Percentiles rank a stretch among this genome's conserved stretches.
Evolutionary conservation across 1,140 invertebrate species (phyloP).

Genomic region (Micrasema longulum): DNA sequence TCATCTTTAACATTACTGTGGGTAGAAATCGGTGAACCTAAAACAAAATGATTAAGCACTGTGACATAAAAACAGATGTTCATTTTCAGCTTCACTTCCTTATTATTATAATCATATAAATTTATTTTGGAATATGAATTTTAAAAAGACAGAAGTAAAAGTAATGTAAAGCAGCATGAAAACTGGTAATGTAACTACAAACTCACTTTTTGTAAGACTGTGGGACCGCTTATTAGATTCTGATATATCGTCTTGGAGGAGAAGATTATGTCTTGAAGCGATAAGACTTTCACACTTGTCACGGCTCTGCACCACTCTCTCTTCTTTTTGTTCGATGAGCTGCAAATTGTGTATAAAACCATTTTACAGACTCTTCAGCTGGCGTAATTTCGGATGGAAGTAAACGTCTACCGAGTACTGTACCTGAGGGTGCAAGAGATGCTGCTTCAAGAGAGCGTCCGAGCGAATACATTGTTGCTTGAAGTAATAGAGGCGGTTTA

Average conservation of each 20-base stretch:
- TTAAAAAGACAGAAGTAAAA: no score
- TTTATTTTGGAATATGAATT: background rate
- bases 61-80: no score
- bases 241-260: background rate
- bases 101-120: no score
- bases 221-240: background rate
- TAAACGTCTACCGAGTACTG: no score
- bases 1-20: constrained; percentile 3
- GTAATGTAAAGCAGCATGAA: no score
- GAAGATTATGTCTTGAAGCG: background rate
- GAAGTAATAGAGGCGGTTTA: constrained; percentile 50
- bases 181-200: no score
- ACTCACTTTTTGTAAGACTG: constrained; percentile 14
- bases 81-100: no score
- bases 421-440: constrained; percentile 33
- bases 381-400: background rate
- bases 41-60: background rate
- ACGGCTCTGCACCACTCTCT: background rate
- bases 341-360: constrained; percentile 9
- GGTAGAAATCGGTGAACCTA: background rate
- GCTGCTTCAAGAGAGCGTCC: constrained; percentile 42
- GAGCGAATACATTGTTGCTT: constrained; percentile 50
- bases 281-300: background rate
- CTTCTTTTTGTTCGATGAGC: constrained; percentile 31
- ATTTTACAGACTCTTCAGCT: no score